phyloP scores from a whole-genome alignment of 1,140 invertebrate genomes.

The Phortica variegata region DNA sequence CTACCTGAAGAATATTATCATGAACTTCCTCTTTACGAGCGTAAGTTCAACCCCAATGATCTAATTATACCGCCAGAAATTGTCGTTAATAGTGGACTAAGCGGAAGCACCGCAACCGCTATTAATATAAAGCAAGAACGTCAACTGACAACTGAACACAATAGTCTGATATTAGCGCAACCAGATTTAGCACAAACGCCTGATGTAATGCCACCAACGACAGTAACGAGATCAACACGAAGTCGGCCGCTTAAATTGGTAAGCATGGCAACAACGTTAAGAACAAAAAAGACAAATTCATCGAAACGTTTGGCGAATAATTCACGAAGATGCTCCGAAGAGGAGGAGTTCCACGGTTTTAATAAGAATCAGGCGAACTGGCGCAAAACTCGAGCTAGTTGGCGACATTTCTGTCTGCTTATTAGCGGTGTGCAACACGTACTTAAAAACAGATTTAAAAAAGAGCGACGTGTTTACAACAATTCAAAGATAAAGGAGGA shows the following conservation, averaged over 20 bases:
- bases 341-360: conserved; percentile 21
- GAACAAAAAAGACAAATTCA: too few relatives aligned
- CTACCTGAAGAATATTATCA: conserved; percentile 19
- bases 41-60: too few relatives aligned
- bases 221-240: neutral
- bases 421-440: conserved; percentile 28
- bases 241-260: neutral
- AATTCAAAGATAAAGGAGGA: conserved; percentile 26
- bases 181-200: too few relatives aligned
- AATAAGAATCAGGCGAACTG: conserved; percentile 1
- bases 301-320: neutral
- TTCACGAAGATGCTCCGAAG: neutral
- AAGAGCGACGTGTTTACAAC: conserved; percentile 26
- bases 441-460: conserved; percentile 32
- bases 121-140: too few relatives aligned
- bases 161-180: too few relatives aligned
- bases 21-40: conserved; percentile 13
- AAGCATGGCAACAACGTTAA: too few relatives aligned
- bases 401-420: conserved; percentile 30
- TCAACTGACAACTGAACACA: too few relatives aligned
- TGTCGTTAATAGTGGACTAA: neutral
- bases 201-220: neutral
- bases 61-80: neutral
- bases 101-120: neutral
- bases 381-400: conserved; percentile 32